Conservation (phyloP, 2,888 invertebrate species). For the Dilophus febrilis region DNA sequence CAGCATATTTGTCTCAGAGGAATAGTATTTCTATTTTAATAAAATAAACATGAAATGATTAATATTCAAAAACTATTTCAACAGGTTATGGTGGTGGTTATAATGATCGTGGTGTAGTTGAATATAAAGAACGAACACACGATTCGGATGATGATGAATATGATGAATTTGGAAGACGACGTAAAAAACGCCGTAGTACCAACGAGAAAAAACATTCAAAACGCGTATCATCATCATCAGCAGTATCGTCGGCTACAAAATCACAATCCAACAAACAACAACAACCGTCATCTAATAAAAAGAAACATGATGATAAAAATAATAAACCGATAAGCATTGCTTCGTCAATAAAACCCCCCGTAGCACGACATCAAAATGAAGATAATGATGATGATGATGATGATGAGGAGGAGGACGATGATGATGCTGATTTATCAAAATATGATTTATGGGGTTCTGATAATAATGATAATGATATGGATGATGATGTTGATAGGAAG, state of each 20-base stretch:
- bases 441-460: conserved; percentile 62
- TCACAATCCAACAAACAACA: neutral
- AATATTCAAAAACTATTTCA: no score
- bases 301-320: conserved; percentile 1
- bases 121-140: conserved; percentile 76
- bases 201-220: conserved; percentile 6
- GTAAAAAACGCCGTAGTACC: conserved; percentile 31
- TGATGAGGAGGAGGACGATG: conserved; percentile 38
- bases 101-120: conserved; percentile 90
- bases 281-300: no score
- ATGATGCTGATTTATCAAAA: conserved; percentile 55
- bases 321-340: conserved; percentile 1
- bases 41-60: no score
- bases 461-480: no score
- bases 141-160: conserved; percentile 91
- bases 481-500: neutral
- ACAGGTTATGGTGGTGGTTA: conserved; percentile 81
- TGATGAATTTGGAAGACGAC: conserved; percentile 73
- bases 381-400: conserved; percentile 15
- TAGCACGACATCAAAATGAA: neutral
- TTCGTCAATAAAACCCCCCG: neutral
- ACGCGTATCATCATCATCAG: neutral
- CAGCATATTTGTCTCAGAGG: no score
- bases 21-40: no score
- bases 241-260: neutral